Conservation (phyloP, 2,113 vertebrate genomes). For the Thomomys bottae region DNA sequence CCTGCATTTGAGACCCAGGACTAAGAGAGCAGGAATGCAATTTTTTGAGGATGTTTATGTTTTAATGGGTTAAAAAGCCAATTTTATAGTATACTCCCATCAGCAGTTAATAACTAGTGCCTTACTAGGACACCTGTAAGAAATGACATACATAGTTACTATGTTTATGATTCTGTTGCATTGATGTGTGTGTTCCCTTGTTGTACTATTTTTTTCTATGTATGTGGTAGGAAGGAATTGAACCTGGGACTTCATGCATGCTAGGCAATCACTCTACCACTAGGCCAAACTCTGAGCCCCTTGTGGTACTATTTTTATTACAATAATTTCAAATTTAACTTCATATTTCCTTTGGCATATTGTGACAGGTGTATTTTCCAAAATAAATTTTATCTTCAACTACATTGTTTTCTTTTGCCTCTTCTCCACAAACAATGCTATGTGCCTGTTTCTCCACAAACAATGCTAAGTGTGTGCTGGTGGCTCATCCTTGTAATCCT, state of each 20-base stretch:
- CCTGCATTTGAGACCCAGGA: too few species aligned
- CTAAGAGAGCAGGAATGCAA: not conserved
- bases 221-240: too few species aligned
- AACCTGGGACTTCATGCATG: too few species aligned
- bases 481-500: too few species aligned
- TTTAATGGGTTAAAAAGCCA: not conserved
- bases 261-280: too few species aligned
- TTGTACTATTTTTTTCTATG: too few species aligned
- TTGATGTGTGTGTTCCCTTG: not conserved
- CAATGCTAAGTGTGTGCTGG: too few species aligned
- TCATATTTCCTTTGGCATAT: not conserved
- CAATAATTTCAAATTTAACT: not conserved
- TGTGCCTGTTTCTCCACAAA: too few species aligned
- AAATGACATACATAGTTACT: not conserved
- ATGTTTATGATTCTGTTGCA: not conserved
- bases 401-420: too few species aligned
- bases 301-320: not conserved
- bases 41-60: not conserved
- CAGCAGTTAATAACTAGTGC: not conserved
- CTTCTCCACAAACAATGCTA: too few species aligned
- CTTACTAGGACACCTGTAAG: not conserved
- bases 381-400: not conserved
- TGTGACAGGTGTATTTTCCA: slow-evolving; percentile 10
- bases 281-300: too few species aligned
- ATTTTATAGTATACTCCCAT: not conserved